Conservation (phyloP, 2,113 vertebrate species). For the Cervus canadensis region DNA sequence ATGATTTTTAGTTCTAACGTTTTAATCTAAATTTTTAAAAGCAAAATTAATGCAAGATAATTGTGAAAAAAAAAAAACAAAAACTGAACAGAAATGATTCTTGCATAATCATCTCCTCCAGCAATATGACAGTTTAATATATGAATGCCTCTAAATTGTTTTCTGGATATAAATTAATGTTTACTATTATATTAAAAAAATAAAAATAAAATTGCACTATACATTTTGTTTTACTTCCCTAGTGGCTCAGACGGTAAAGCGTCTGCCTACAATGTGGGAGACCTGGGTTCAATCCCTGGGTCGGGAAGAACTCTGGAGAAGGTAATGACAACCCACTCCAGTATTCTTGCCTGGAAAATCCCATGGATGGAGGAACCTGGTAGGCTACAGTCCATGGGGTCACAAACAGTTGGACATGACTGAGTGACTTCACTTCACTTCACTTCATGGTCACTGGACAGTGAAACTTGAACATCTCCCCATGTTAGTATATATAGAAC, state of each 20-base stretch:
- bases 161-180: neutral
- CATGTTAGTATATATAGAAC: neutral
- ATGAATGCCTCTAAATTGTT: neutral
- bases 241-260: no score
- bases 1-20: neutral
- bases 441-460: neutral
- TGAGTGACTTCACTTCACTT: no score
- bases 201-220: neutral
- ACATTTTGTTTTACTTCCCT: neutral
- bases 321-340: no score
- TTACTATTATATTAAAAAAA: neutral
- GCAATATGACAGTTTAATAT: neutral
- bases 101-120: neutral
- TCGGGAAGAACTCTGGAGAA: no score
- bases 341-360: no score
- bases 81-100: neutral
- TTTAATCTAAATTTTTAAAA: slow-evolving; percentile 11
- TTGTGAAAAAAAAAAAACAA: neutral
- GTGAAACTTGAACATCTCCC: neutral
- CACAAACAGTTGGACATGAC: no score
- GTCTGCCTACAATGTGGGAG: no score
- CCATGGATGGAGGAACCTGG: no score
- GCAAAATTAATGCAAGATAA: neutral
- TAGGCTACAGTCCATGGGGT: no score
- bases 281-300: no score